Evolutionary conservation across 2,797 vertebrate species (phyloP).

Genomic region (Liasis olivaceus): DNA sequence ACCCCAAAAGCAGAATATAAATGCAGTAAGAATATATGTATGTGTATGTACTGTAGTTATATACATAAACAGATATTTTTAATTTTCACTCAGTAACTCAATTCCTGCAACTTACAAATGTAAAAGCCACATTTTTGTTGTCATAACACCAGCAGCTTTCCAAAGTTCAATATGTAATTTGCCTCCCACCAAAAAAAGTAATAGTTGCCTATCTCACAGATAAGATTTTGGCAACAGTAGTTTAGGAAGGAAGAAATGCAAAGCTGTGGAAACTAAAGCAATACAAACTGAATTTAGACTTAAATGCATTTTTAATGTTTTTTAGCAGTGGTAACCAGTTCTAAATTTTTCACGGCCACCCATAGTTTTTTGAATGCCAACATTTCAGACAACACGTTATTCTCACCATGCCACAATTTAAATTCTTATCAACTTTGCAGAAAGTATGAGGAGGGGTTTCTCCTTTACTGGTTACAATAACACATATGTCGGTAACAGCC

Average conservation of each 20-base stretch:
- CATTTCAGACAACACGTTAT: not conserved
- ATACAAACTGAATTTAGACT: not conserved
- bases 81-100: not conserved
- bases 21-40: not conserved
- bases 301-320: not conserved
- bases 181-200: not conserved
- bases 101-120: not conserved
- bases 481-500: constrained; percentile 95
- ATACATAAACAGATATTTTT: not conserved
- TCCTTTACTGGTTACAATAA: constrained; percentile 95
- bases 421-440: constrained; percentile 97
- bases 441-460: constrained; percentile 97
- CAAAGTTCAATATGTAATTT: not conserved
- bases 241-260: constrained; percentile 12
- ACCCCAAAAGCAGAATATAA: not conserved
- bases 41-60: not conserved
- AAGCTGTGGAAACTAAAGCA: not conserved
- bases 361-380: not conserved
- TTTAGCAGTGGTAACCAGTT: not conserved
- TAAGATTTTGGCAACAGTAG: not conserved
- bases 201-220: not conserved
- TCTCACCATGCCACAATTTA: constrained; percentile 96
- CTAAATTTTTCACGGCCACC: not conserved
- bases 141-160: not conserved
- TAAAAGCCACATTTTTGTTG: not conserved